Conservation (phyloP, 2,888 invertebrate genomes). For the Drosophila cyrtoloma region DNA sequence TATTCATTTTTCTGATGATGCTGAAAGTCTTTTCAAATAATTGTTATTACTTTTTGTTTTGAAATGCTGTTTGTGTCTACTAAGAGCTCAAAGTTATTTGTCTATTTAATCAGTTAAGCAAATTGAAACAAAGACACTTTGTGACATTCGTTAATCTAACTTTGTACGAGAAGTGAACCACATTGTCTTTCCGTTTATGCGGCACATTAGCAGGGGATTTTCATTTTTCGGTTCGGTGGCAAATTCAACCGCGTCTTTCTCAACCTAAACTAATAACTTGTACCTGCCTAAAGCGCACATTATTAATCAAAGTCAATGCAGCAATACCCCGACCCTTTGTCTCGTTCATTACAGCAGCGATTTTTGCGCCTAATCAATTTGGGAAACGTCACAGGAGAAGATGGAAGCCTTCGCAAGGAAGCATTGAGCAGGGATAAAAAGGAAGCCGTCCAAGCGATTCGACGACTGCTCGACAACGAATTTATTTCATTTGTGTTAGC, state of each 20-base stretch:
- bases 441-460: constrained; percentile 64
- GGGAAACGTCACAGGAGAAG: constrained; percentile 69
- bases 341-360: constrained; percentile 61
- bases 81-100: neutral
- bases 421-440: constrained; percentile 20
- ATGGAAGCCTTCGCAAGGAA: constrained; percentile 15
- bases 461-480: constrained; percentile 64
- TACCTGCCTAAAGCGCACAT: constrained; percentile 75
- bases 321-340: constrained; percentile 8
- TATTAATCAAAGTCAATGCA: constrained; percentile 79
- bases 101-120: neutral
- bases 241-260: constrained; percentile 4
- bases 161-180: constrained; percentile 8
- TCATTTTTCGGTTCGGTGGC: constrained; percentile 9
- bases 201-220: constrained; percentile 32
- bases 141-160: constrained; percentile 12
- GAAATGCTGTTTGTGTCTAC: neutral
- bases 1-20: neutral
- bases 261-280: constrained; percentile 64
- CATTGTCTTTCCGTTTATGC: constrained; percentile 46
- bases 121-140: neutral
- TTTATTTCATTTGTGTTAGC: constrained; percentile 81
- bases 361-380: constrained; percentile 81
- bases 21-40: neutral
- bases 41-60: neutral